phyloP scores from a whole-genome alignment of 2,113 vertebrate genomes.

The Oenanthe melanoleuca region DNA sequence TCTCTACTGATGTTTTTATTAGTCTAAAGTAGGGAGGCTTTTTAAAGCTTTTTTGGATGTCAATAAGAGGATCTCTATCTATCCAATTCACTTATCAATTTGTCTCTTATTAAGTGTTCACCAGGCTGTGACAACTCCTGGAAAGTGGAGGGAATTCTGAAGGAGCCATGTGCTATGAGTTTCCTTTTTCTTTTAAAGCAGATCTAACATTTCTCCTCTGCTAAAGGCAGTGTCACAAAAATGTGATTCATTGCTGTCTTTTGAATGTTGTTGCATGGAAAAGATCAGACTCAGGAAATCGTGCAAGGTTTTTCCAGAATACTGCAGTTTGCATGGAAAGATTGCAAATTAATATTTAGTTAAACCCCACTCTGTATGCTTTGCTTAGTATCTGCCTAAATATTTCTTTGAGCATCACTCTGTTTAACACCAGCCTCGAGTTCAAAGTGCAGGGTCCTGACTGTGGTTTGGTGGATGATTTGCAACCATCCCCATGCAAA shows the following conservation, averaged over 20 bases:
- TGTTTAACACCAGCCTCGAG: background rate
- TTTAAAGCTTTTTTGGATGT: background rate
- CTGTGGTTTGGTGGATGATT: background rate
- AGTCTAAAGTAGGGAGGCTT: background rate
- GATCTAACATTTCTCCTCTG: background rate
- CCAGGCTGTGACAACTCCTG: background rate
- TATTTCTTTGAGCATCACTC: background rate
- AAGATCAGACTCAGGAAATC: background rate
- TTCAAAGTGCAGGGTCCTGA: background rate
- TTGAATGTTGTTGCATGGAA: background rate
- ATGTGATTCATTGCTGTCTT: background rate
- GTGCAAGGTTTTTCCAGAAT: background rate
- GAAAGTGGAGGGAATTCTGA: background rate
- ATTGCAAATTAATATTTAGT: background rate
- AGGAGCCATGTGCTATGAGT: background rate
- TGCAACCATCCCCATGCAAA: background rate
- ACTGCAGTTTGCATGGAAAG: background rate
- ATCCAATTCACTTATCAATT: constrained; percentile 28
- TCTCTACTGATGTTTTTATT: constrained; percentile 29
- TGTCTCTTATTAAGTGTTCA: constrained; percentile 32
- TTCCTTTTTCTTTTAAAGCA: background rate
- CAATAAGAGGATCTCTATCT: constrained; percentile 19
- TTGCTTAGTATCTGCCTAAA: background rate
- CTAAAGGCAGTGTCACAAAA: background rate
- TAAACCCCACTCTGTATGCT: background rate